phyloP scores from a whole-genome alignment of 2,113 vertebrate species.

The Prietella phreatophila region DNA sequence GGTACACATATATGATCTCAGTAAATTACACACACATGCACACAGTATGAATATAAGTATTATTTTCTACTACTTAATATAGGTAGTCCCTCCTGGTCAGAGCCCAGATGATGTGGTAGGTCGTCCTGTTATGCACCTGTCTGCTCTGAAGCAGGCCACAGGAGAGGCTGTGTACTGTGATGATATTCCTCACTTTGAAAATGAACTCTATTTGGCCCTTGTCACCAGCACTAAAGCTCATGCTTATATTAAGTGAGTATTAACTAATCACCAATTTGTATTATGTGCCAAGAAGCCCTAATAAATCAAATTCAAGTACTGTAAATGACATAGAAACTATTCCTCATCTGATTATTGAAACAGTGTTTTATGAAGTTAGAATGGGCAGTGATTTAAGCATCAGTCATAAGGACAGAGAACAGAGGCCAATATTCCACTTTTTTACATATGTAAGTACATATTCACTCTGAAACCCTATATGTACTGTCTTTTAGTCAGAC shows the following conservation, averaged over 20 bases:
- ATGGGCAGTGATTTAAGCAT: background rate
- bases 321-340: background rate
- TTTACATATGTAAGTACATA: background rate
- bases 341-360: background rate
- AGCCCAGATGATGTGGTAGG: constrained; percentile 81
- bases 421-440: background rate
- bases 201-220: constrained; percentile 83
- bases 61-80: constrained; percentile 26
- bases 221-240: constrained; percentile 88
- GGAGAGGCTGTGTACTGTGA: constrained; percentile 94
- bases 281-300: background rate
- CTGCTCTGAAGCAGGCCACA: constrained; percentile 84
- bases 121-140: constrained; percentile 84
- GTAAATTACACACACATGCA: too few species aligned
- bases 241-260: constrained; percentile 83
- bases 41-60: background rate
- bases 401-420: background rate
- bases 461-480: too few species aligned
- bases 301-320: background rate
- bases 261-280: background rate
- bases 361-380: background rate
- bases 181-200: constrained; percentile 85
- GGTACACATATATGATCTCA: constrained; percentile 67
- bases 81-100: constrained; percentile 86
- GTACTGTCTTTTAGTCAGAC: too few species aligned